phyloP scores from a whole-genome alignment of 1,140 invertebrate species.

The Drosophila auraria region DNA sequence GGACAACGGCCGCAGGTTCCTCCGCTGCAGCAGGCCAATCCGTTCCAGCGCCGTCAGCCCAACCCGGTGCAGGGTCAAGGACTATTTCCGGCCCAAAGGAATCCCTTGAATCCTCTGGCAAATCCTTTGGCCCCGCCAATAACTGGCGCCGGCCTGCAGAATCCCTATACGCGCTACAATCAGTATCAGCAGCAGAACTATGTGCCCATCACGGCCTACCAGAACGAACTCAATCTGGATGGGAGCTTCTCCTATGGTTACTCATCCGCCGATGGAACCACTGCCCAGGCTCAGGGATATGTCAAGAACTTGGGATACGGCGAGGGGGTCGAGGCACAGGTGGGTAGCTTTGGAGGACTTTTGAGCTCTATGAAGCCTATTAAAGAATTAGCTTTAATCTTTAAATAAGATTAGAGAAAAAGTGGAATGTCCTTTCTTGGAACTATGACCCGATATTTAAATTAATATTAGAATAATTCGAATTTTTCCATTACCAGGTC shows the following conservation, averaged over 20 bases:
- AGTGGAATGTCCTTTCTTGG: no score
- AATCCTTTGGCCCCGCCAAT: conserved; percentile 47
- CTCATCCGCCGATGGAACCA: conserved; percentile 88
- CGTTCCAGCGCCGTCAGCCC: conserved; percentile 64
- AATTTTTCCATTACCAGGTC: conserved; percentile 34
- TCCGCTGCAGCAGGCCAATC: conserved; percentile 46
- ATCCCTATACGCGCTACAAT: conserved; percentile 64
- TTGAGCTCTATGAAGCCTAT: neutral
- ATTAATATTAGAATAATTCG: no score
- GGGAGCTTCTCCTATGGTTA: conserved; percentile 87
- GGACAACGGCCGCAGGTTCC: conserved; percentile 48
- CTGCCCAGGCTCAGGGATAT: conserved; percentile 87
- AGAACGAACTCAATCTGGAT: conserved; percentile 87
- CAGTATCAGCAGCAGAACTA: conserved; percentile 74
- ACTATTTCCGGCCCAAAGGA: conserved; percentile 59
- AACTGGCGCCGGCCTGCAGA: conserved; percentile 34
- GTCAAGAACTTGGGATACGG: conserved; percentile 86
- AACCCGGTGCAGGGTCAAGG: conserved; percentile 56
- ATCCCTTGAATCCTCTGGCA: conserved; percentile 52
- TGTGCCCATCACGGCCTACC: conserved; percentile 87
- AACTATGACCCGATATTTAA: no score
- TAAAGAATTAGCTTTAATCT: neutral
- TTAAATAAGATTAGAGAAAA: no score
- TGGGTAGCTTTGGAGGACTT: conserved; percentile 1
- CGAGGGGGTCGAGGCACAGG: conserved; percentile 86